Percentiles rank a stretch among this genome's conserved stretches.
These are phyloP conservation scores for Candoia aspera DNA, from an alignment of 2,113 vertebrate species.

Conservation along the genomic window DNA sequence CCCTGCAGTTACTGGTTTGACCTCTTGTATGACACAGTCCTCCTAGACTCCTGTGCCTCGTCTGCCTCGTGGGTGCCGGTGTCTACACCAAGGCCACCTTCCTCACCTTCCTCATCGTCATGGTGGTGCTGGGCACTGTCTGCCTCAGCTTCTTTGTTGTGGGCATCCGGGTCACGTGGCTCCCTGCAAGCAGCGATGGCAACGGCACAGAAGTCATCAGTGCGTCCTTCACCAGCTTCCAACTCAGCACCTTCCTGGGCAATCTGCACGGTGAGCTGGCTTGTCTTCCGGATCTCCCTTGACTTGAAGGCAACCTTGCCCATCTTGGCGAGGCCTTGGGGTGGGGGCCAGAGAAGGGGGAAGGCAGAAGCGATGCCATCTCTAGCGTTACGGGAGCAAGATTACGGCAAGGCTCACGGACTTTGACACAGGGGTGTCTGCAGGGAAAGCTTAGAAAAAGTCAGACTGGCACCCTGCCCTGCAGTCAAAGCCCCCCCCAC, in stretches of 20 bases:
- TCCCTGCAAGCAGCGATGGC: slow-evolving; percentile 52
- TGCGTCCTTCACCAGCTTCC: slow-evolving; percentile 84
- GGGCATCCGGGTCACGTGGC: slow-evolving; percentile 59
- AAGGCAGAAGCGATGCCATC: too few species aligned
- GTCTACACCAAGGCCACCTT: slow-evolving; percentile 92
- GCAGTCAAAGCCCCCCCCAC: too few species aligned
- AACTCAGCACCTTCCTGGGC: slow-evolving; percentile 77
- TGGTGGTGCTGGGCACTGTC: slow-evolving; percentile 79
- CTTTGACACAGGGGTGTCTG: too few species aligned
- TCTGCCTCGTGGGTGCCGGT: slow-evolving; percentile 87
- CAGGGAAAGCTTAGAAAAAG: too few species aligned
- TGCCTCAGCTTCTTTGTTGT: slow-evolving; percentile 87
- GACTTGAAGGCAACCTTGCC: neutral
- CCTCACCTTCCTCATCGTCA: slow-evolving; percentile 88
- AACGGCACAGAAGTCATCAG: slow-evolving; percentile 63
- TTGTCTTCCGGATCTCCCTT: too few species aligned
- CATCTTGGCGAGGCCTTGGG: too few species aligned
- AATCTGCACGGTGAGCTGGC: slow-evolving; percentile 79
- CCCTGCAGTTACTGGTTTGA: slow-evolving; percentile 87
- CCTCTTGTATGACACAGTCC: slow-evolving; percentile 78
- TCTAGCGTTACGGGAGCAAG: too few species aligned
- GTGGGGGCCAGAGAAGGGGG: too few species aligned
- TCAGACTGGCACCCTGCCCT: too few species aligned
- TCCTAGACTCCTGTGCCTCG: slow-evolving; percentile 83
- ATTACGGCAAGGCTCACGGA: too few species aligned